A percentile compares a stretch with the other conserved stretches of the same genome.
These are phyloP conservation scores for Loripinus fragilis DNA, from an alignment of 2,888 invertebrate genomes.

Conservation along the genomic window DNA sequence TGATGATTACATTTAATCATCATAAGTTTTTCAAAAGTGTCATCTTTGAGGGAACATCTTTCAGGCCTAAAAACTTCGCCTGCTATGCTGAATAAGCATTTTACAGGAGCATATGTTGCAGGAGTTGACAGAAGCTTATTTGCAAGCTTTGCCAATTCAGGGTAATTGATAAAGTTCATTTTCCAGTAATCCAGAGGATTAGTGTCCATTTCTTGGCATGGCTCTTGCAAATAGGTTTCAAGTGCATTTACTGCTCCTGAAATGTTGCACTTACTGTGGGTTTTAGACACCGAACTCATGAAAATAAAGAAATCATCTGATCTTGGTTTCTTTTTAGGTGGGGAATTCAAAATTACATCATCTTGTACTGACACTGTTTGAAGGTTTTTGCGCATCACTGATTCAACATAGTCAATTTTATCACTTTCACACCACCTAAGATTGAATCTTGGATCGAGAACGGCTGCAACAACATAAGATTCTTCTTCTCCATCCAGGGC, in stretches of 20 bases:
- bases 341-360: not conserved
- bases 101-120: no score
- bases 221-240: no score
- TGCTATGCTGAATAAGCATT: no score
- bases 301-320: conserved; percentile 5
- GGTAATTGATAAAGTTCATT: not conserved
- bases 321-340: conserved; percentile 1
- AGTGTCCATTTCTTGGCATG: no score
- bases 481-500: no score
- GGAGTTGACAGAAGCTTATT: no score
- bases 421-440: not conserved
- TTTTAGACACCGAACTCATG: not conserved
- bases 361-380: conserved; percentile 9
- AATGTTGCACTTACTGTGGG: not conserved
- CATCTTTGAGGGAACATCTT: no score
- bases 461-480: no score
- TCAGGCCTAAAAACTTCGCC: no score
- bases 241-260: no score
- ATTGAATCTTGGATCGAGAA: not conserved
- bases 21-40: no score
- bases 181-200: conserved; percentile 3
- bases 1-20: no score
- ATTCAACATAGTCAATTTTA: conserved; percentile 1
- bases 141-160: not conserved
- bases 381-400: conserved; percentile 1